These are phyloP conservation scores for Meandrina meandrites DNA, from an alignment of 92 coral and sea anemone species.

Conservation along the genomic window DNA sequence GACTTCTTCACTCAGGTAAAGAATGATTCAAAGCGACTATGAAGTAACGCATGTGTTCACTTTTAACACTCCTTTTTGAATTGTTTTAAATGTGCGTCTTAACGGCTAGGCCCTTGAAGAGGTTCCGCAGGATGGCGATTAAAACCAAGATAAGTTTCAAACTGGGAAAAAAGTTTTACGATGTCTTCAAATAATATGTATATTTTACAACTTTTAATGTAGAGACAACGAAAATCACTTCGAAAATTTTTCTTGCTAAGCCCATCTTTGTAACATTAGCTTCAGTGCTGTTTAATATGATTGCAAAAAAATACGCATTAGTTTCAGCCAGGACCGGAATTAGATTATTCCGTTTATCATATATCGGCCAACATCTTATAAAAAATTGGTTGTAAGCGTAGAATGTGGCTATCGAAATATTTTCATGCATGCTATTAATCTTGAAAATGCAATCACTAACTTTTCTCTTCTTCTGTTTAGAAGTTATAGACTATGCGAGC, in stretches of 20 bases:
- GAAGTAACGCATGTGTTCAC: too few relatives aligned
- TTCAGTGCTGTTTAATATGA: neutral
- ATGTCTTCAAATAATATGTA: neutral
- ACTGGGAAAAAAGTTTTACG: neutral
- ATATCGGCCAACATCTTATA: too few relatives aligned
- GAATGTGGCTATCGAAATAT: too few relatives aligned
- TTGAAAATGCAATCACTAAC: neutral
- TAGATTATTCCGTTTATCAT: too few relatives aligned
- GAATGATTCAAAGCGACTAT: too few relatives aligned
- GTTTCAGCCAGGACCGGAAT: too few relatives aligned
- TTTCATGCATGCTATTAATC: too few relatives aligned
- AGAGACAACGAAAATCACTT: neutral
- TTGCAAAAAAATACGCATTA: neutral
- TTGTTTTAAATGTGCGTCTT: neutral
- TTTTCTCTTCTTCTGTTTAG: too few relatives aligned
- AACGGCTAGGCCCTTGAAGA: neutral
- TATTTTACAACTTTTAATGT: neutral
- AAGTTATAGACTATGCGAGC: too few relatives aligned
- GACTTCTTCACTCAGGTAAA: slow-evolving; percentile 32
- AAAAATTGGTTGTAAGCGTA: too few relatives aligned
- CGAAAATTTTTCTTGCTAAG: neutral
- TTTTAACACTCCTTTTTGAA: neutral
- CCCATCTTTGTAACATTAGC: neutral
- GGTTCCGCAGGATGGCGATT: neutral
- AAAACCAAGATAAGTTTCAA: neutral